Percentiles rank a stretch among this genome's conserved stretches.
Evolutionary conservation across 2,888 invertebrate species (phyloP).

Genomic region (Tineola bisselliella): DNA sequence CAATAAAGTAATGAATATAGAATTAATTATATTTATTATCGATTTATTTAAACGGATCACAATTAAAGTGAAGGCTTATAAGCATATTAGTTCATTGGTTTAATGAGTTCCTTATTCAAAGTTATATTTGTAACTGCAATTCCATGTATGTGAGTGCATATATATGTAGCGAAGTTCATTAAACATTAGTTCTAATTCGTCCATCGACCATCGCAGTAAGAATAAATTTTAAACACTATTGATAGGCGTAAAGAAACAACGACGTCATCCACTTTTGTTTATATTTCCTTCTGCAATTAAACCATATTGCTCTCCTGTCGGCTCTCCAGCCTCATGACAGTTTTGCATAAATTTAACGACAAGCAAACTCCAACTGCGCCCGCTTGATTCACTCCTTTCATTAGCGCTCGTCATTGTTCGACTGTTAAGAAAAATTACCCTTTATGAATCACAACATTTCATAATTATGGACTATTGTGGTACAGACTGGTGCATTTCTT

Average conservation of each 20-base stretch:
- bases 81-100: too few relatives aligned
- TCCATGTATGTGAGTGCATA: background rate
- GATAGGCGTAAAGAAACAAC: background rate
- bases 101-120: too few relatives aligned
- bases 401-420: constrained; percentile 60
- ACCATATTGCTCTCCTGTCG: background rate
- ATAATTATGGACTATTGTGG: constrained; percentile 68
- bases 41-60: too few relatives aligned
- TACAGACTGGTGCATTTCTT: constrained; percentile 54
- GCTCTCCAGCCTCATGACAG: background rate
- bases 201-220: background rate
- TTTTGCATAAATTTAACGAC: constrained; percentile 47
- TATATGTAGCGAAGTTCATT: background rate
- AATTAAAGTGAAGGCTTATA: too few relatives aligned
- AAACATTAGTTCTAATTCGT: background rate
- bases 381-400: constrained; percentile 67
- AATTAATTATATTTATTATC: too few relatives aligned
- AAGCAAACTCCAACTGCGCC: constrained; percentile 42
- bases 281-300: constrained; percentile 1
- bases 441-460: constrained; percentile 62
- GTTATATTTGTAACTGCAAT: background rate
- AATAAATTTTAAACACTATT: background rate
- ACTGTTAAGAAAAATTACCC: constrained; percentile 55
- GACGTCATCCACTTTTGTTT: background rate
- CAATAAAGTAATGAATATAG: too few relatives aligned